Evolutionary conservation across 2,113 vertebrate genomes (phyloP), one percentile per base, ranked within the genome.

Genomic region (Sebastes fasciatus): DNA sequence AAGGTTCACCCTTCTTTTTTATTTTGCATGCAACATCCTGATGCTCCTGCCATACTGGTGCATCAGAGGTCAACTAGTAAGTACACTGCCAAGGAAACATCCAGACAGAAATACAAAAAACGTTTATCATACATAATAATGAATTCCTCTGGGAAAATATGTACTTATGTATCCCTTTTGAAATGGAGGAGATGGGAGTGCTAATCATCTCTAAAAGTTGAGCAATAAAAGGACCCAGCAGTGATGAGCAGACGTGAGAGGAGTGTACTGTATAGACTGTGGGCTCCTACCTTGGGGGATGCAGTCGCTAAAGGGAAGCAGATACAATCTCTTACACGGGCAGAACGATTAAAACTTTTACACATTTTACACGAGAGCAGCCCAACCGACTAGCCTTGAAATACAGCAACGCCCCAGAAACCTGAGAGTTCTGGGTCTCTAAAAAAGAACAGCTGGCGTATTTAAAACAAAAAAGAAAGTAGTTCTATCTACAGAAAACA

Each of bases 11-110:
- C 12, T 85, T 45, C 67, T 54, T 23, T 52, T n/a, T 17, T 26
- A 5, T 14, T 17, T 87, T 88, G 88, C 94, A 95, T 96, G 94
- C 94, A 94, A 90, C 40, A 58, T 74, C 84, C 81, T 69, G 73
- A 90, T 83, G 86, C 78, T 83, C 83, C 90, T 85, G 92, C 89
- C 90, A 91, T 91, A 90, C 86, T 87, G 86, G 91, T 80, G 90
- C 87, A 88, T 89, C 87, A 90, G 86, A 83, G 79, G 78, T 34
- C 34, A 84, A 89, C 74, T 61, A 91, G 78, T 77, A 89, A 91
- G 78, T 77, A 89, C 80, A 89, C 81, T 77, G 90, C 85, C 67
- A n/a, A 88, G 84, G 85, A 90, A 88, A 93, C 61, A 40, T 75
- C 86, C 79, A 83, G 72, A 88, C 68, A 74, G 63, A 87, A 71